Evolutionary conservation across 92 coral and sea anemone genomes (phyloP), one percentile per base, ranked within the genome.

Genomic region (Actinernus sp.): DNA sequence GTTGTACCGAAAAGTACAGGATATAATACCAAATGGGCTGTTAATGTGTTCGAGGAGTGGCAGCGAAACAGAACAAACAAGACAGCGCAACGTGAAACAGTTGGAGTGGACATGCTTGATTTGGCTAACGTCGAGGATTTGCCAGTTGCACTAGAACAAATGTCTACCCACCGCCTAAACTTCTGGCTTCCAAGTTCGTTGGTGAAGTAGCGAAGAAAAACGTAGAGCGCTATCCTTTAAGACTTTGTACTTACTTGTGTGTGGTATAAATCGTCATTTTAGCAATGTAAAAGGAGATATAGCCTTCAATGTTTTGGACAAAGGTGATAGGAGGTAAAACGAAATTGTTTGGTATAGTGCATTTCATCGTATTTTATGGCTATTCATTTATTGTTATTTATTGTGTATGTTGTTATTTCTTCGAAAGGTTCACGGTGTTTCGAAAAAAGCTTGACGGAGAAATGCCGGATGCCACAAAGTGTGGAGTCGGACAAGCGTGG

Each of bases 21-120:
- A 26, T 74, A 83, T 38, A 83, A 59, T 48, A 83, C 73, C 17
- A 83, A 83, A 74, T 74, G 83, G 83, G 78, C 78, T 26, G 65
- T 74, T 37, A 83, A 83, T 11, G 65, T 66, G 34, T 74, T 82
- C 41, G 40, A 31, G 16, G 89, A 61, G 29, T 65, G 88, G 77
- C 77, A 82, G 70, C 20, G 51, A 11, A 17, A 46, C 9, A 22
- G 82, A 58, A 21, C 18, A 49, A 65, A 82, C 47, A 72, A 71
- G 43, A 23, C 6, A 52, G 54, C 74, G 23, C 34, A 26, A 20
- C 12, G 39, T 9, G 78, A 61, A 58, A n/a, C 66, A 11, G 64
- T 22, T 37, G 86, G 71, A 29, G 25, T 36, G 12, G 45, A 36
- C 39, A 65, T 16, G 40, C 8, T 78, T 14, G 54, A 67, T 2